Conservation (phyloP, 2,888 invertebrate genomes). For the Tridacna crocea region DNA sequence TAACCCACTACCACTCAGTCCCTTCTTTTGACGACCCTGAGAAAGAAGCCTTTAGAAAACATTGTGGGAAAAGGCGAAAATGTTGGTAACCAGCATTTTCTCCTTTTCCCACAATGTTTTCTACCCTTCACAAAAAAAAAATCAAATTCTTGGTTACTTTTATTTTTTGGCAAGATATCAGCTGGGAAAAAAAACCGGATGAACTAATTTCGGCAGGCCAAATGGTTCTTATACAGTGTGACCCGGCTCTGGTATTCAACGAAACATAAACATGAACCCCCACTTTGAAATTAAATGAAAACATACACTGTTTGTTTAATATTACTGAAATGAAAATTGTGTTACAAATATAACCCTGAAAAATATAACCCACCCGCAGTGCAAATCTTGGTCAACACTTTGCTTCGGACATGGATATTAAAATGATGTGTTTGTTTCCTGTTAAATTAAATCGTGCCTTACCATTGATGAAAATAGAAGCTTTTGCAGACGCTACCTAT, state of each 20-base stretch:
- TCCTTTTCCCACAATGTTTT: not conserved
- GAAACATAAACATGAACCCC: slow-evolving; percentile 13
- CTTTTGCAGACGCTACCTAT: too few relatives aligned
- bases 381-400: too few relatives aligned
- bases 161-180: too few relatives aligned
- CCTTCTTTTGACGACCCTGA: not conserved
- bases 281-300: slow-evolving; percentile 24
- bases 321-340: slow-evolving; percentile 22
- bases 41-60: not conserved
- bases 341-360: not conserved
- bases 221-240: too few relatives aligned
- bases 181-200: too few relatives aligned
- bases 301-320: slow-evolving; percentile 22
- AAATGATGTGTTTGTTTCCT: too few relatives aligned
- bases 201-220: too few relatives aligned
- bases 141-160: too few relatives aligned
- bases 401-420: too few relatives aligned
- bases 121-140: not conserved
- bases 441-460: too few relatives aligned
- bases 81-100: not conserved
- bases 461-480: too few relatives aligned
- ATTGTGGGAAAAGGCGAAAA: not conserved
- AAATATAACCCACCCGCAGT: not conserved
- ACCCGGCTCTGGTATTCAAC: not conserved
- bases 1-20: not conserved